Evolutionary conservation across 2,797 vertebrate genomes (phyloP), one percentile per base, ranked within the genome.

Genomic region (Sebastes iracundus): DNA sequence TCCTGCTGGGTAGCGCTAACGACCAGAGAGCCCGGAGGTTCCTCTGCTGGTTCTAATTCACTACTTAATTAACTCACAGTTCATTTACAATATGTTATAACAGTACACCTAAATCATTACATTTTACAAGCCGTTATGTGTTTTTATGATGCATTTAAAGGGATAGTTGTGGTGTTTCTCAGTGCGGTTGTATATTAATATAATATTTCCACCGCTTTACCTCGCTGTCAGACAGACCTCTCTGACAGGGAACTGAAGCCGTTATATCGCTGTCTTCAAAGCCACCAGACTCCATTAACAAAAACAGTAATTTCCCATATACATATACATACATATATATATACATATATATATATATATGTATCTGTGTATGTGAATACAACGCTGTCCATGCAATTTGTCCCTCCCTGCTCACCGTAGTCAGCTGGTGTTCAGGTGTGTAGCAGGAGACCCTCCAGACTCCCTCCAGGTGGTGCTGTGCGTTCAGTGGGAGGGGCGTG

Each of bases 401-500:
- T 62, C 65, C 55, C 46, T 62, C 23, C 2, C 5, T 12, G 28
- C 90, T 90, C 63, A 95, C 93, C 88, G 32, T 85, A 23, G 69
- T 1, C 2, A 64, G 73, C 12, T n/a, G 87, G 90, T 93, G 93
- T 94, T 95, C 92, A 93, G 95, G 84, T 90, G 94, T 94, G 87
- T 96, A 92, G n/a, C 96, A 94, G 3, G 97, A 96, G 75, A 98
- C 96, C 46, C 96, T 96, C 97, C 97, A 98, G 91, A 98, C 93
- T 20, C 98, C 97, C 88, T 98, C 97, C 2, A 98, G 95, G 91
- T 97, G 96, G 81, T 97, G 96, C 81, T 97, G 96, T 52, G 97
- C 93, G 18, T 96, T 96, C 81, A 96, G 94, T 22, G 97, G 97
- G 81, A 97, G 96, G 0, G 97, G 97, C 55, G 96, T 97, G 79